Conservation (phyloP, 2,888 invertebrate genomes). For the Cryptophagus acutangulus region DNA sequence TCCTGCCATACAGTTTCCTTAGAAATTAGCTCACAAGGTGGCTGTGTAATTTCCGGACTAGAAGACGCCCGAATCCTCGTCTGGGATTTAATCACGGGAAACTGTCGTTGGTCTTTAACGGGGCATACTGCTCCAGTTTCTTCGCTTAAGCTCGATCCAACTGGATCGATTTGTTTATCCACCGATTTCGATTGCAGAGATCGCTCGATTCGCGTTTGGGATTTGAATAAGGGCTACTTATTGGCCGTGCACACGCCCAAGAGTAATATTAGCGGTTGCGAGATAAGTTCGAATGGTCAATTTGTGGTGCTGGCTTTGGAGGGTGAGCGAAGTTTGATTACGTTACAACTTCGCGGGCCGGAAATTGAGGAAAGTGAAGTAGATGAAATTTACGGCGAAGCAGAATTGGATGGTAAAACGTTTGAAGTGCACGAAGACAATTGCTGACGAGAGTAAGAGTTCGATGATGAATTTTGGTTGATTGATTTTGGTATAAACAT, state of each 20-base stretch:
- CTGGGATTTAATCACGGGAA: conserved; percentile 82
- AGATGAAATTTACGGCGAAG: conserved; percentile 49
- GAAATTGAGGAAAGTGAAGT: conserved; percentile 29
- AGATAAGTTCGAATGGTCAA: conserved; percentile 69
- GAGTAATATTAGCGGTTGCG: conserved; percentile 68
- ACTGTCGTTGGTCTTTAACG: conserved; percentile 69
- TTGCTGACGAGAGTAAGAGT: conserved; percentile 37
- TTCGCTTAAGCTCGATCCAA: conserved; percentile 65
- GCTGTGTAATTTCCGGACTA: conserved; percentile 78
- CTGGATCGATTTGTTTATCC: conserved; percentile 69
- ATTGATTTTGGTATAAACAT: too few relatives aligned
- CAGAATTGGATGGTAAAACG: conserved; percentile 55
- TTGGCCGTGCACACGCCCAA: conserved; percentile 76
- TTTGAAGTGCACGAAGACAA: conserved; percentile 54
- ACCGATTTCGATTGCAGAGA: conserved; percentile 68
- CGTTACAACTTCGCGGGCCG: conserved; percentile 56
- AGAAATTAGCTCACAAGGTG: conserved; percentile 77
- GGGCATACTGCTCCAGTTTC: conserved; percentile 79
- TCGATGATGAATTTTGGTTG: too few relatives aligned
- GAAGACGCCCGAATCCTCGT: conserved; percentile 78
- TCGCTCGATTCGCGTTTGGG: conserved; percentile 75
- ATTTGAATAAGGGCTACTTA: conserved; percentile 69
- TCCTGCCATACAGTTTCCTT: conserved; percentile 77
- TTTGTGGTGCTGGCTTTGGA: conserved; percentile 66
- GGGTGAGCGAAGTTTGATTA: conserved; percentile 60